Percentiles rank a stretch among this genome's conserved stretches.
phyloP scores from a whole-genome alignment of 1,140 invertebrate species.

The Drosophila ogumai region DNA sequence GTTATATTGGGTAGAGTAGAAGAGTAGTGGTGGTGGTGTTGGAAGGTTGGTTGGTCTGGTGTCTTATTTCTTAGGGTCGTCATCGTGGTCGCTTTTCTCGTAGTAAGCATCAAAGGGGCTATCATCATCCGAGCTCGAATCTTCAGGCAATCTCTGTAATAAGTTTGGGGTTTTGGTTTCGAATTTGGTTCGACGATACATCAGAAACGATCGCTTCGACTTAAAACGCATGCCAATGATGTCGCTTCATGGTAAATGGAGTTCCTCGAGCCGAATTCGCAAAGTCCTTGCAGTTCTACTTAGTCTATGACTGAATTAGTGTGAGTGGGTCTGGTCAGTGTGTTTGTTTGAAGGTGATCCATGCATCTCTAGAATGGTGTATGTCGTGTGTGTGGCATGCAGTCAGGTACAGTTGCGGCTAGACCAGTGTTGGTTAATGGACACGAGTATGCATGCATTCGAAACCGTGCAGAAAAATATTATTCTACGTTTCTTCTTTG shows the following conservation, averaged over 20 bases:
- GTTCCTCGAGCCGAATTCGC: constrained; percentile 54
- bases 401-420: constrained; percentile 31
- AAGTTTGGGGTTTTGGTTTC: constrained; percentile 55
- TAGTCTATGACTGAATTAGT: constrained; percentile 16
- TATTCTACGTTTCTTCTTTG: constrained; percentile 29
- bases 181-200: constrained; percentile 26
- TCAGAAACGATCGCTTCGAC: constrained; percentile 7
- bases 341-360: constrained; percentile 8
- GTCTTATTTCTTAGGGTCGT: constrained; percentile 71
- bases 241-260: constrained; percentile 33
- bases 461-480: constrained; percentile 36
- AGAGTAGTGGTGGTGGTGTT: constrained; percentile 31
- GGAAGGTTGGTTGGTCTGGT: constrained; percentile 15
- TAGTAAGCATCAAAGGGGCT: constrained; percentile 83
- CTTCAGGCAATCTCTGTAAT: constrained; percentile 83
- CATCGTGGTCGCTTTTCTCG: constrained; percentile 79
- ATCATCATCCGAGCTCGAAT: constrained; percentile 84
- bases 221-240: constrained; percentile 50
- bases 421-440: constrained; percentile 39
- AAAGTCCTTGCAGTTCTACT: constrained; percentile 11
- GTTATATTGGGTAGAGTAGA: constrained; percentile 35
- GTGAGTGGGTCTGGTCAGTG: background rate
- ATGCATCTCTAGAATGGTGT: constrained; percentile 29
- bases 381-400: constrained; percentile 40
- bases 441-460: constrained; percentile 38